Conservation (phyloP, 2,113 vertebrate genomes). For the Macroglossus sobrinus region DNA sequence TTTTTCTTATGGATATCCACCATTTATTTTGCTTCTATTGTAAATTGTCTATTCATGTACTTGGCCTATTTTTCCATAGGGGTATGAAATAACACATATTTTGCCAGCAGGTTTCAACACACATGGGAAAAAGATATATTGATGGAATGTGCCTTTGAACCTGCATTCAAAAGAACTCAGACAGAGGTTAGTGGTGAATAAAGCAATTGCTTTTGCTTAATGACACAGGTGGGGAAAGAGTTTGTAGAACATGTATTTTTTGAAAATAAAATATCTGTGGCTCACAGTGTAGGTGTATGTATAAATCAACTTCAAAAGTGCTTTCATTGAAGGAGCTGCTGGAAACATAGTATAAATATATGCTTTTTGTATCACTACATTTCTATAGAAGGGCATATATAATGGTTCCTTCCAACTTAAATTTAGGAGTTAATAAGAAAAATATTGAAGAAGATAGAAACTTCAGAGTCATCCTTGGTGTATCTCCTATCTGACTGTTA, state of each 20-base stretch:
- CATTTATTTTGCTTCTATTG: constrained; percentile 43
- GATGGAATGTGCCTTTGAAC: constrained; percentile 66
- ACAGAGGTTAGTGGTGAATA: constrained; percentile 65
- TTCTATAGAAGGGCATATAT: constrained; percentile 18
- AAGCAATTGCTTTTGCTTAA: constrained; percentile 70
- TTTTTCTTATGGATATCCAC: constrained; percentile 24
- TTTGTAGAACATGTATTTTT: constrained; percentile 67
- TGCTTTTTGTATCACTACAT: constrained; percentile 53
- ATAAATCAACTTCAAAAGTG: constrained; percentile 67
- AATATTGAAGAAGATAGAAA: constrained; percentile 35
- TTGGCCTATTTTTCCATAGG: constrained; percentile 36
- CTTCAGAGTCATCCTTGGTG: constrained; percentile 56
- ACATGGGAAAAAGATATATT: constrained; percentile 64
- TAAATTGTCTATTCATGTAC: constrained; percentile 51
- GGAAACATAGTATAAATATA: constrained; percentile 60
- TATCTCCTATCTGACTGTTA: neutral
- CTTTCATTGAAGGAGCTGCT: constrained; percentile 51
- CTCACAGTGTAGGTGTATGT: constrained; percentile 22
- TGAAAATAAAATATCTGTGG: constrained; percentile 69
- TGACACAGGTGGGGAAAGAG: constrained; percentile 66
- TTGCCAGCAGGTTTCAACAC: constrained; percentile 72
- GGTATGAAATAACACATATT: constrained; percentile 64
- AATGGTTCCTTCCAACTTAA: constrained; percentile 51
- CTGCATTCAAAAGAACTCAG: constrained; percentile 67
- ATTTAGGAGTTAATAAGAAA: constrained; percentile 59